A percentile compares a stretch with the other conserved stretches of the same genome.
Conservation (phyloP, 2,797 vertebrate species). For the Sarcophilus harrisii region DNA sequence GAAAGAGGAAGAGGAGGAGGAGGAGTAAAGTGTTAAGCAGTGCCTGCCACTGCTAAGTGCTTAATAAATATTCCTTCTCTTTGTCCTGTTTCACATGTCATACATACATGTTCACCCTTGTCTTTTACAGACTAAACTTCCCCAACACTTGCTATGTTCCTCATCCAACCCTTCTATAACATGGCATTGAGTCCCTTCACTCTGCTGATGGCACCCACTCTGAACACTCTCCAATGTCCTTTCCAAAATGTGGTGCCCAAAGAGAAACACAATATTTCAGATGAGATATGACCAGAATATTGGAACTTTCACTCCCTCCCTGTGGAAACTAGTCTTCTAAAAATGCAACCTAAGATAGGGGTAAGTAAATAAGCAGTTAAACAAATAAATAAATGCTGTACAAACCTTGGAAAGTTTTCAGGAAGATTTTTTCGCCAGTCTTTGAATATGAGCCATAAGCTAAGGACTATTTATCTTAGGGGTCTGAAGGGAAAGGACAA, state of each 20-base stretch:
- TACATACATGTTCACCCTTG: neutral
- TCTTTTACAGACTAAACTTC: neutral
- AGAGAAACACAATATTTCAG: neutral
- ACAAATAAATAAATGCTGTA: neutral
- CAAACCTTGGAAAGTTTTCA: slow-evolving; percentile 1
- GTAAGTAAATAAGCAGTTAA: neutral
- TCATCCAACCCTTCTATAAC: neutral
- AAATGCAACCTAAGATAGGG: neutral
- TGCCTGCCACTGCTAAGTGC: neutral
- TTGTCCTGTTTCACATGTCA: neutral
- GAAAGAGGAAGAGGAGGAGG: no score
- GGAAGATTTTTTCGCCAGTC: neutral
- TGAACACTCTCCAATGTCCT: neutral
- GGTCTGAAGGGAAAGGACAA: neutral
- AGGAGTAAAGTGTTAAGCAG: neutral
- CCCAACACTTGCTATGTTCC: neutral
- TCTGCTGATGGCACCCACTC: neutral
- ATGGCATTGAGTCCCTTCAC: neutral
- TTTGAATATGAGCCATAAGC: neutral
- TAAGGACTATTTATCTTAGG: neutral
- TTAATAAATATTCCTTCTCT: neutral
- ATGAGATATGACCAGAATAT: neutral
- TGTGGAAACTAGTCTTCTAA: neutral
- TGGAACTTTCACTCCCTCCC: neutral
- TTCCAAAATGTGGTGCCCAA: neutral